These are phyloP conservation scores for Orcinus orca DNA, from an alignment of 2,113 vertebrate species.

Conservation along the genomic window DNA sequence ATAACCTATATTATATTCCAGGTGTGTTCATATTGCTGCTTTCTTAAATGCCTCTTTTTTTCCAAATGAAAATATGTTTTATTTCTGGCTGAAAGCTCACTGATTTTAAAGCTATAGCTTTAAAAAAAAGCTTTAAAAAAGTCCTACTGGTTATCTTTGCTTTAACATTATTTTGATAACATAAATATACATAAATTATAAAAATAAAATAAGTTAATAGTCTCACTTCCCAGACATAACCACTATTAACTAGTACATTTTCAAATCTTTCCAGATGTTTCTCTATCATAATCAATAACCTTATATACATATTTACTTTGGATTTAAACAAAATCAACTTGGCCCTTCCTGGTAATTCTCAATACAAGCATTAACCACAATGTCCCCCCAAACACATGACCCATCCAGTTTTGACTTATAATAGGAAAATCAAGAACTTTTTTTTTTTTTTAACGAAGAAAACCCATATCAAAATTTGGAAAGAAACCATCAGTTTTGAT, in stretches of 20 bases:
- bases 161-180: conserved; percentile 4
- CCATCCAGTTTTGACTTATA: background rate
- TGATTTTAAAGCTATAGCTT: background rate
- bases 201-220: background rate
- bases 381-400: background rate
- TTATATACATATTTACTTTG: background rate
- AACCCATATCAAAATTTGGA: background rate
- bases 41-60: background rate
- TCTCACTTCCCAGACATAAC: background rate
- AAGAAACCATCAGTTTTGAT: background rate
- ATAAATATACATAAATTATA: background rate
- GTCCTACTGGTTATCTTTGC: background rate
- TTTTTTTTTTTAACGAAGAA: background rate
- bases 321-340: background rate
- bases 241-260: background rate
- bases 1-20: background rate
- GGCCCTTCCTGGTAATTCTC: background rate
- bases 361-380: background rate
- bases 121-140: background rate
- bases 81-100: conserved; percentile 19
- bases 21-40: background rate
- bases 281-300: background rate
- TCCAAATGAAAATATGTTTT: background rate
- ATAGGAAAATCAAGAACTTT: background rate
- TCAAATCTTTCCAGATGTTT: background rate